Evolutionary conservation across 2,888 invertebrate species (phyloP).

Genomic region (Xestia rhomboidea): DNA sequence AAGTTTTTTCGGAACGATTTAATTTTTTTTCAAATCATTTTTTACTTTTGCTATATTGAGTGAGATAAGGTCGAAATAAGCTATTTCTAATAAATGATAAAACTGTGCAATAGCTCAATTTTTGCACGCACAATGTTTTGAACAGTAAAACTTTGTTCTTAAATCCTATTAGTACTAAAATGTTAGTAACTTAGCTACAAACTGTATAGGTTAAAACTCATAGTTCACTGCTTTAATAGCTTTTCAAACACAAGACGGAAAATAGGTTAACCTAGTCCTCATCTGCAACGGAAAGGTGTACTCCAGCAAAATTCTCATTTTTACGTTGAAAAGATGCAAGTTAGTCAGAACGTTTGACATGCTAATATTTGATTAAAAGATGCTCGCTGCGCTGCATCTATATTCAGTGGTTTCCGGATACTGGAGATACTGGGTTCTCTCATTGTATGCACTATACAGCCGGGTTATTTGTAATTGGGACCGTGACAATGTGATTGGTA

Average conservation of each 20-base stretch:
- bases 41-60: too few species aligned
- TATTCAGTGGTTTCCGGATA: background rate
- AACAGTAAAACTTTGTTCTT: too few species aligned
- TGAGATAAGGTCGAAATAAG: too few species aligned
- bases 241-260: background rate
- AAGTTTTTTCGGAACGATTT: too few species aligned
- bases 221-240: background rate
- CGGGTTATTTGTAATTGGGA: background rate
- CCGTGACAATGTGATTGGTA: background rate
- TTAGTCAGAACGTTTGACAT: background rate
- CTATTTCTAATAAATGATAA: too few species aligned
- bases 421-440: background rate
- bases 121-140: too few species aligned
- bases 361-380: background rate
- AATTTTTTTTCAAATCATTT: too few species aligned
- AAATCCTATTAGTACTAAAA: too few species aligned
- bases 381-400: too few species aligned
- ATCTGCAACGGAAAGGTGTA: background rate
- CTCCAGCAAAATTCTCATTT: background rate
- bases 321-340: background rate
- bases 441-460: background rate
- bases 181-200: too few species aligned
- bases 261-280: slow-evolving; percentile 12
- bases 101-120: too few species aligned
- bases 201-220: background rate